These are phyloP conservation scores for Aphodius sticticus DNA, from an alignment of 2,888 invertebrate species.

Conservation along the genomic window DNA sequence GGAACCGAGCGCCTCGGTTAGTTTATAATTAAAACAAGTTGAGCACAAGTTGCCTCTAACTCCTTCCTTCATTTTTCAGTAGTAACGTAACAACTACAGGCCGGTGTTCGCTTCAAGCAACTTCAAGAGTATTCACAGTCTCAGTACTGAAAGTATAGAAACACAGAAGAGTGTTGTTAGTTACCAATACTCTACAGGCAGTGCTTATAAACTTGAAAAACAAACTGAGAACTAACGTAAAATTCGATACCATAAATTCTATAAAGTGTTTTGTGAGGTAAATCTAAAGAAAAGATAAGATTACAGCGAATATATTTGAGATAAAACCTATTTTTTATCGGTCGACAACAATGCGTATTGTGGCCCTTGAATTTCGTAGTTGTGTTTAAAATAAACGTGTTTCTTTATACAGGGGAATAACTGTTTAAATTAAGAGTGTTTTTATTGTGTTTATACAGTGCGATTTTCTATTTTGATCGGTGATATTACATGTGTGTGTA, in stretches of 20 bases:
- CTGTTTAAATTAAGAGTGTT: not conserved
- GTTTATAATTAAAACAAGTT: not conserved
- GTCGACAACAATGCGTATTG: not conserved
- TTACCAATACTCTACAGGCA: not conserved
- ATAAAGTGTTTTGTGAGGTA: too few species aligned
- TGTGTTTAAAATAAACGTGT: not conserved
- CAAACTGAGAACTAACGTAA: not conserved
- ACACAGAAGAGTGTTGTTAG: not conserved
- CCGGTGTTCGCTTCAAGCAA: not conserved
- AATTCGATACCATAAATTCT: too few species aligned
- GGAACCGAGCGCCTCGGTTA: not conserved
- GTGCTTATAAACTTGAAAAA: not conserved
- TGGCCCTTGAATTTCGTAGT: not conserved
- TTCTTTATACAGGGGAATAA: not conserved
- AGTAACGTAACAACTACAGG: not conserved
- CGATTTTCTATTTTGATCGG: slow-evolving; percentile 14
- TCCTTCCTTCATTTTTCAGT: not conserved
- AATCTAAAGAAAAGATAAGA: too few species aligned
- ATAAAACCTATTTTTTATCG: too few species aligned
- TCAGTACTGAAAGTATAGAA: not conserved
- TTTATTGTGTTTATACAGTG: not conserved
- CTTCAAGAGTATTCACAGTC: not conserved
- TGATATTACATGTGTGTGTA: slow-evolving; percentile 5
- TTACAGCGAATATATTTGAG: too few species aligned
- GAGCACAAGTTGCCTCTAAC: not conserved